Evolutionary conservation across 2,797 vertebrate genomes (phyloP).

Genomic region (Oceanodroma leucorhoa): DNA sequence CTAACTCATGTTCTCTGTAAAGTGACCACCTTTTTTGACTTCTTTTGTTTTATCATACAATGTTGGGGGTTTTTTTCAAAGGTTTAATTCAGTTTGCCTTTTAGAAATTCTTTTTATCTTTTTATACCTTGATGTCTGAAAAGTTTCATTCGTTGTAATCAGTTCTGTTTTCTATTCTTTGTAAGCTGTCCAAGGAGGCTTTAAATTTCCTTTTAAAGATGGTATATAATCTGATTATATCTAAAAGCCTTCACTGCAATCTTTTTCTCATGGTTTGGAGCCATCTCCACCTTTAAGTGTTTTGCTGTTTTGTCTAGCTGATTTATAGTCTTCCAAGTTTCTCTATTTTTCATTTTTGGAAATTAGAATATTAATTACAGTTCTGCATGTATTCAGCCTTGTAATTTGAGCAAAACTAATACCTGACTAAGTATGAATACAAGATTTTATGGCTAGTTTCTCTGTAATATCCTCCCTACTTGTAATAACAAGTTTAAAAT

Average conservation of each 20-base stretch:
- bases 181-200: background rate
- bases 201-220: background rate
- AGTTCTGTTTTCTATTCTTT: background rate
- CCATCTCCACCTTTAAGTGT: background rate
- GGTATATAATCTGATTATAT: background rate
- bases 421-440: background rate
- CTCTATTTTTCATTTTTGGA: background rate
- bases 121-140: background rate
- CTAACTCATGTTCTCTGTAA: background rate
- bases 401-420: background rate
- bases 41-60: background rate
- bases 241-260: background rate
- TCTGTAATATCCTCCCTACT: background rate
- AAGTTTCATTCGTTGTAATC: background rate
- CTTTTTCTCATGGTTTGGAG: background rate
- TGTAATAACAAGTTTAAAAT: background rate
- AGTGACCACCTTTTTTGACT: background rate
- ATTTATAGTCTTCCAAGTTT: background rate
- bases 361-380: background rate
- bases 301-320: background rate
- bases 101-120: background rate
- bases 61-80: rapidly evolving
- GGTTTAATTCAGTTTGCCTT: background rate
- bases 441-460: background rate
- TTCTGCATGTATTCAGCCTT: background rate